Percentiles rank a stretch among this genome's conserved stretches.
Conservation (phyloP, 1,140 invertebrate species). For the Solenopsis invicta region DNA sequence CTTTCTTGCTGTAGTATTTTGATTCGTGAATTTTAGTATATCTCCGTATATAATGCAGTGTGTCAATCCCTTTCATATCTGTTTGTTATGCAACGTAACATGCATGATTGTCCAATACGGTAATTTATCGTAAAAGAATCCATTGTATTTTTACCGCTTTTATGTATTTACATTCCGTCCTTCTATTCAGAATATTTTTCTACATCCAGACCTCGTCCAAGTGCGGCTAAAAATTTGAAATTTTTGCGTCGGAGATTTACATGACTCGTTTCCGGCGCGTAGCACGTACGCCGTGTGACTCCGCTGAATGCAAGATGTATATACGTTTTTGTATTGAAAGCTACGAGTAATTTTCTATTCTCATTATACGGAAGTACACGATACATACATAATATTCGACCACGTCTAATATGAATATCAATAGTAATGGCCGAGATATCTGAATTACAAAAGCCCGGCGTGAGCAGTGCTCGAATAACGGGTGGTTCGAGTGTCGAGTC, state of each 20-base stretch:
- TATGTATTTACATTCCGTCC: not conserved
- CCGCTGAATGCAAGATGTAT: not conserved
- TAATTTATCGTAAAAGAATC: not conserved
- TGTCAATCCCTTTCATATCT: not conserved
- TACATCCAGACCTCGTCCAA: not conserved
- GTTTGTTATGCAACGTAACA: not conserved
- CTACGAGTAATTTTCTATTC: constrained; percentile 30
- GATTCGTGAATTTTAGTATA: no score
- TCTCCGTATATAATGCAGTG: not conserved
- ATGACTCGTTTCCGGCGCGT: not conserved
- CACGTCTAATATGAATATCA: constrained; percentile 23
- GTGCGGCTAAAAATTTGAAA: not conserved
- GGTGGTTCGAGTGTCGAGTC: constrained; percentile 2
- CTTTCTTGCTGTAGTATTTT: no score
- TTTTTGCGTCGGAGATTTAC: not conserved
- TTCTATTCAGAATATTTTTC: constrained; percentile 11
- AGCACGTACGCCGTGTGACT: not conserved
- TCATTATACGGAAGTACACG: constrained; percentile 17
- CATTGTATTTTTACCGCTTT: not conserved
- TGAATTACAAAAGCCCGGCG: constrained; percentile 49
- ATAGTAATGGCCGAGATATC: constrained; percentile 14
- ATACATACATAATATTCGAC: constrained; percentile 34
- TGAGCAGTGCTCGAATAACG: constrained; percentile 13
- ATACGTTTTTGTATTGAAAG: constrained; percentile 7
- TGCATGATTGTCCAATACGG: not conserved